phyloP scores from a whole-genome alignment of 2,888 invertebrate genomes.

The Prenolepis imparis region DNA sequence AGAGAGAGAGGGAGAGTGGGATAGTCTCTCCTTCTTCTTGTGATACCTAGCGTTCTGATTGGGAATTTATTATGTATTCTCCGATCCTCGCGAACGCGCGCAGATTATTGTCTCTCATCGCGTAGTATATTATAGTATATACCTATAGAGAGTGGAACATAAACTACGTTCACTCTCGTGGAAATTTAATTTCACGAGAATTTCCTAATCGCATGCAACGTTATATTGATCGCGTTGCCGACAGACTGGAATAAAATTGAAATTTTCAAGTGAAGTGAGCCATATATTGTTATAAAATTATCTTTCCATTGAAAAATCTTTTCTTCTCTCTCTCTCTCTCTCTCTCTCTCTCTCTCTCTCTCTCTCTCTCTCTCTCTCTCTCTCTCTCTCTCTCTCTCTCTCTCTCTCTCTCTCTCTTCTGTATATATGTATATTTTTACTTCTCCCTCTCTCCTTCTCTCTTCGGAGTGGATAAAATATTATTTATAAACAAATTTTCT shows the following conservation, averaged over 20 bases:
- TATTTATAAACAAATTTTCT: neutral
- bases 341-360: neutral
- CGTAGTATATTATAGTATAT: conserved; percentile 22
- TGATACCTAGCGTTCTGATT: conserved; percentile 13
- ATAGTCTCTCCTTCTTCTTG: neutral
- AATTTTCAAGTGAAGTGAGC: conserved; percentile 24
- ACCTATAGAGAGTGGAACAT: conserved; percentile 12
- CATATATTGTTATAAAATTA: conserved; percentile 16
- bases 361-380: neutral
- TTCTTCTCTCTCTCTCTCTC: neutral
- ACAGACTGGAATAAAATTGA: conserved; percentile 35
- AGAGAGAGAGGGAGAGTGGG: neutral
- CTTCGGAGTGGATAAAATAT: neutral
- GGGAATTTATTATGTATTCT: conserved; percentile 41
- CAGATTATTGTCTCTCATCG: conserved; percentile 42
- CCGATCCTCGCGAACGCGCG: conserved; percentile 11
- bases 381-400: neutral
- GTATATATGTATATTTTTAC: neutral
- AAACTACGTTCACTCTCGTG: conserved; percentile 48
- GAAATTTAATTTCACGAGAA: conserved; percentile 57
- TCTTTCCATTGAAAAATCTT: neutral
- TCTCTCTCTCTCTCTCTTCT: neutral
- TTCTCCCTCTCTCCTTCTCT: neutral
- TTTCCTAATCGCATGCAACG: conserved; percentile 52
- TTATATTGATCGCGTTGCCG: conserved; percentile 40